Evolutionary conservation across 2,888 invertebrate genomes (phyloP), one percentile per base, ranked within the genome.

Genomic region (Thymelicus sylvestris): DNA sequence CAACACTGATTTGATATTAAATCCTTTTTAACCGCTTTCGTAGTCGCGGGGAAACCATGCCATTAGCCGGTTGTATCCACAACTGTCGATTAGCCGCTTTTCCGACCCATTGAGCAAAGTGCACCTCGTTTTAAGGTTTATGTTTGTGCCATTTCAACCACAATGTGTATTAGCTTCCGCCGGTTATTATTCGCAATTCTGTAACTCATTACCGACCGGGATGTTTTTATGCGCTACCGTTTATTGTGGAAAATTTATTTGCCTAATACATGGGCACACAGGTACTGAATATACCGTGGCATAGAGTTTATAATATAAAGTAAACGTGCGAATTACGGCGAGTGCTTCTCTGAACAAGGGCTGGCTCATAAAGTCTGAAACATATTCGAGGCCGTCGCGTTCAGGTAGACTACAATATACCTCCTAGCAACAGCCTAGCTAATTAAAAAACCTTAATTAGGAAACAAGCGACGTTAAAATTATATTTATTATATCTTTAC

Each of bases 61-160:
- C 71, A 68, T 74, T 75, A 75, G 69, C 64, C 61, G 44, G 62
- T 59, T 64, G 67, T 63, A 67, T 72, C 65, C 71, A 71, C 57
- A 74, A 67, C 39, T 62, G 71, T 69, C 72, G 74, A 73, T 72
- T 74, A 74, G 72, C 74, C 65, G 68, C 71, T 74, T 72, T 74
- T 75, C 67, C 74, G 71, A 73, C 63, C 63, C 71, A 71, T 66
- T 71, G 62, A 24, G 39, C 71, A 66, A 71, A 71, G 66, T 71
- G 71, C 71, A 62, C 39, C 39, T 39, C 39, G 57, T 66, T 66
- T 66, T 66, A 66, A 71, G 62, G 69, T 70, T 70, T 59, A 63
- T 70, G 70, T 70, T 70, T 41, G 50, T 70, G 64, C 64, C 57
- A 50, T 70, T 60, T 60, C 60, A 31, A 65, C 70, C 70, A 60